Conservation (phyloP, 2,888 invertebrate species). For the Meloe dianella region DNA sequence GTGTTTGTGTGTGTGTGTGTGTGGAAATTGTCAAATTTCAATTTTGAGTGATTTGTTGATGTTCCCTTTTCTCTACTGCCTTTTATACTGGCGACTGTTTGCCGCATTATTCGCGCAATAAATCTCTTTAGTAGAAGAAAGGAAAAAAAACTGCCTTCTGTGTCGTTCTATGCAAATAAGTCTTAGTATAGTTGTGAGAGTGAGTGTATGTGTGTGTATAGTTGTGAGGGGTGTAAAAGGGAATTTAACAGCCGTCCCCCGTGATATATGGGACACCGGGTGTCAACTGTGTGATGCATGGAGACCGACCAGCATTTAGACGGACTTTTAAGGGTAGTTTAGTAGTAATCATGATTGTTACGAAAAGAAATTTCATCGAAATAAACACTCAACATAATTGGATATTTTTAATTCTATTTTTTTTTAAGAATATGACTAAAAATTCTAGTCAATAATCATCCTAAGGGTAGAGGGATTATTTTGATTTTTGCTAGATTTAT, state of each 20-base stretch:
- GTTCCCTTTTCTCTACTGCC: background rate
- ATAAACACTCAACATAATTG: constrained; percentile 7
- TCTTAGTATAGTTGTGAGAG: constrained; percentile 42
- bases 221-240: constrained; percentile 30
- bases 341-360: background rate
- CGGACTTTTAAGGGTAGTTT: constrained; percentile 20
- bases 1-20: background rate
- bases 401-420: background rate
- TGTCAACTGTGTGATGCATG: constrained; percentile 63
- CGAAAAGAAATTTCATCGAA: background rate
- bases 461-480: background rate
- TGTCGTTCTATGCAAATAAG: constrained; percentile 61
- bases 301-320: constrained; percentile 50
- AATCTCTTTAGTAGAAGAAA: constrained; percentile 51
- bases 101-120: constrained; percentile 59
- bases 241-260: constrained; percentile 46
- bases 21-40: constrained; percentile 7
- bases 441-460: background rate
- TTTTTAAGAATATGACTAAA: background rate
- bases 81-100: constrained; percentile 7
- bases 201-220: constrained; percentile 34
- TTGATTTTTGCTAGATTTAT: background rate
- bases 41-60: constrained; percentile 11
- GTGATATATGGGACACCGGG: constrained; percentile 63
- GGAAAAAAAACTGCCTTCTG: constrained; percentile 53